Evolutionary conservation across 1,140 invertebrate species (phyloP).

Genomic region (Bradysia coprophila): DNA sequence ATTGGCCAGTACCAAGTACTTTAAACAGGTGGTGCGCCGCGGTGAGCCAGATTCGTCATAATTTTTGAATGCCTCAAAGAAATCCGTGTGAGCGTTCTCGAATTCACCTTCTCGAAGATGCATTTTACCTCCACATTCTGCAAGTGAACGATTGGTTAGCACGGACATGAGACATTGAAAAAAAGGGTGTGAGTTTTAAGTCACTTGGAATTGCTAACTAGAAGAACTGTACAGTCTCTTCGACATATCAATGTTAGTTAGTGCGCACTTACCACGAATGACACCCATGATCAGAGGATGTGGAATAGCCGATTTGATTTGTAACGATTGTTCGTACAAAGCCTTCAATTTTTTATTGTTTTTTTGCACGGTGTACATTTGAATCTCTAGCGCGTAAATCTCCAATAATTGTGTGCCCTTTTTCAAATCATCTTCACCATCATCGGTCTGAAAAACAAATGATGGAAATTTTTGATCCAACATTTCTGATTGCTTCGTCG

Average conservation of each 20-base stretch:
- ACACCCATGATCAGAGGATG: constrained; percentile 99
- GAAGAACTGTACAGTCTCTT: too few species aligned
- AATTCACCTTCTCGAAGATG: constrained; percentile 96
- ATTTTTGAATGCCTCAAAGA: constrained; percentile 99
- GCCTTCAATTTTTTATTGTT: constrained; percentile 99
- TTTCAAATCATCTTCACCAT: constrained; percentile 98
- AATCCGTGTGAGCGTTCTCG: constrained; percentile 97
- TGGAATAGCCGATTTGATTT: constrained; percentile 98
- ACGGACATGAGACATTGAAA: constrained; percentile 1
- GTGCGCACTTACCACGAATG: constrained; percentile 89
- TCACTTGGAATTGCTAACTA: neutral
- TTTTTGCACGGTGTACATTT: constrained; percentile 99
- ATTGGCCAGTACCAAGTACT: constrained; percentile 96
- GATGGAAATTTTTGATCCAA: too few species aligned
- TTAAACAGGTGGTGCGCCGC: constrained; percentile 89
- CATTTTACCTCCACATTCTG: constrained; percentile 99
- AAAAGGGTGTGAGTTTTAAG: too few species aligned
- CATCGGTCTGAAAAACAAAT: constrained; percentile 60
- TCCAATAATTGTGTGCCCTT: constrained; percentile 97
- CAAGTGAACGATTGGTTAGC: constrained; percentile 15
- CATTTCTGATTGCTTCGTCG: too few species aligned
- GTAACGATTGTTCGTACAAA: constrained; percentile 93
- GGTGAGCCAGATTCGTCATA: constrained; percentile 99
- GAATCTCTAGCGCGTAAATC: constrained; percentile 98
- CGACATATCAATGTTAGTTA: too few species aligned